phyloP scores from a whole-genome alignment of 2,888 invertebrate genomes.

The Anodontia alba region DNA sequence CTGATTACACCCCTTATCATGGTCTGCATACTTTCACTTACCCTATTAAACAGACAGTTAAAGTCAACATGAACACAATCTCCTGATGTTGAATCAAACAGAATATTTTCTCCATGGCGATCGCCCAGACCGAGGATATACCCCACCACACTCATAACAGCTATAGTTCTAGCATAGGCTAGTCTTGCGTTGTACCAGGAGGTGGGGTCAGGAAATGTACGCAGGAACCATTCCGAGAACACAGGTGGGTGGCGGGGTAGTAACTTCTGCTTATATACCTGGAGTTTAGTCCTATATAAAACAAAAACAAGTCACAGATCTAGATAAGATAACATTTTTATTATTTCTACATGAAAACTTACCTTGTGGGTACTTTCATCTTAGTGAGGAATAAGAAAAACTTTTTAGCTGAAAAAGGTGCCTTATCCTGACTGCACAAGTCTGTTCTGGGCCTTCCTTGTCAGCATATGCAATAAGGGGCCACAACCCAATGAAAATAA shows the following conservation, averaged over 20 bases:
- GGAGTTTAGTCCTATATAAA: slow-evolving; percentile 76
- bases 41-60: slow-evolving; percentile 98
- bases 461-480: too few species aligned
- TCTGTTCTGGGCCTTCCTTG: too few species aligned
- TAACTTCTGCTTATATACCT: slow-evolving; percentile 86
- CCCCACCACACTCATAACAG: slow-evolving; percentile 94
- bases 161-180: slow-evolving; percentile 95
- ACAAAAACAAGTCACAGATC: too few species aligned
- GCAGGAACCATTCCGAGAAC: slow-evolving; percentile 96
- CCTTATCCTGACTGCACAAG: too few species aligned
- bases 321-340: not conserved
- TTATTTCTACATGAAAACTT: too few species aligned
- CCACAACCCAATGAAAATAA: too few species aligned
- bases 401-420: too few species aligned
- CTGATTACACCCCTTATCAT: too few species aligned
- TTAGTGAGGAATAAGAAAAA: too few species aligned
- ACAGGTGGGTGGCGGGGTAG: slow-evolving; percentile 91
- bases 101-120: slow-evolving; percentile 96
- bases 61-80: slow-evolving; percentile 99
- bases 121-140: slow-evolving; percentile 86
- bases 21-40: slow-evolving; percentile 68
- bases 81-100: slow-evolving; percentile 96
- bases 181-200: slow-evolving; percentile 96
- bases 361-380: too few species aligned
- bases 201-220: slow-evolving; percentile 95